Evolutionary conservation across 2,113 vertebrate genomes (phyloP).

Genomic region (Strix aluco): DNA sequence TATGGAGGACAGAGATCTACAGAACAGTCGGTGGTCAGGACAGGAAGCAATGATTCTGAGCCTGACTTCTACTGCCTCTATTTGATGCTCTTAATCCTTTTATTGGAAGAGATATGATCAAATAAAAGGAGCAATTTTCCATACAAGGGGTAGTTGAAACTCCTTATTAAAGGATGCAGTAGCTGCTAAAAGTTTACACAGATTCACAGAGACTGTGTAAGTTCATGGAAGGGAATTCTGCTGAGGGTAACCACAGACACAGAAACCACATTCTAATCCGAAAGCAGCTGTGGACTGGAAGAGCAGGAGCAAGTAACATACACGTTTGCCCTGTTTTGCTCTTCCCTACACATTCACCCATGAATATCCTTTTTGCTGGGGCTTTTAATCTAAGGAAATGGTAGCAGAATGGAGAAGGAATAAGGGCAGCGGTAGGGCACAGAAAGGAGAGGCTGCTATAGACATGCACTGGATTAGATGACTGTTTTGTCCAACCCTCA

Average conservation of each 20-base stretch:
- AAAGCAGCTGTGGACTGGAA: neutral
- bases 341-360: neutral
- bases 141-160: neutral
- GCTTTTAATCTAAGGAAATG: neutral
- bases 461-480: neutral
- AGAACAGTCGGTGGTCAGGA: neutral
- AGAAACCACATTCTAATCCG: neutral
- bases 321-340: conserved; percentile 4
- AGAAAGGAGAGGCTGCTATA: neutral
- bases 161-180: neutral
- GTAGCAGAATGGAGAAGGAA: neutral
- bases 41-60: neutral
- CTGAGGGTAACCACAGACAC: neutral
- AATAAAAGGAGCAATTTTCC: neutral
- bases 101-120: neutral
- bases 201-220: neutral
- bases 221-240: neutral
- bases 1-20: neutral
- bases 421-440: neutral
- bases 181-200: neutral
- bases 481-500: neutral
- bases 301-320: neutral
- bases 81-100: neutral
- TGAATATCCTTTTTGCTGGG: neutral
- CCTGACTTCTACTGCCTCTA: neutral